Evolutionary conservation across 2,113 vertebrate genomes (phyloP), one percentile per base, ranked within the genome.

Genomic region (Corynorhinus townsendii): DNA sequence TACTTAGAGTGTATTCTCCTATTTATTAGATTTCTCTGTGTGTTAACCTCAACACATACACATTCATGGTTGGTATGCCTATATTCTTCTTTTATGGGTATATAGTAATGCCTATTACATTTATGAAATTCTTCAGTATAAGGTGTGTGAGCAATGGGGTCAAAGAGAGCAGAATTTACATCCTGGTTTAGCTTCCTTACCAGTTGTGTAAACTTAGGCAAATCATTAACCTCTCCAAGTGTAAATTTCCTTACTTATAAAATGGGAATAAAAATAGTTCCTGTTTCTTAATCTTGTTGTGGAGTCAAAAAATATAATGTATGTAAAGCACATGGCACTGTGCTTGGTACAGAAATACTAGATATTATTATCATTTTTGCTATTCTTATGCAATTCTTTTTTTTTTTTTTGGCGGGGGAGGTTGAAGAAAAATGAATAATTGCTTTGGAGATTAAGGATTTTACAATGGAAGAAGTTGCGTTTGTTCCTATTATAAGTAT

Each of bases 241-340:
- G 35, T 79, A 28, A 54, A 19, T 93, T 91, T 93, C 10, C 30
- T 90, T 40, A 68, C 88, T 52, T 92, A 8, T 82, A 76, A 96
- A 85, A 59, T 47, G 6, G 22, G 19, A 86, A 86, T 86, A 49
- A 71, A 77, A 56, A 76, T 35, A 80, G 47, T 89, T 47, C 11
- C 43, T 82, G 40, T 62, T 26, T 82, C 62, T 95, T 86, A 75
- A 85, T 16, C 35, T 86, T 76, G 7, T 66, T 47, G 28, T 76
- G 2, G 28, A 90, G 33, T 92, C 83, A 10, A 28, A 90, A 89
- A 86, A 79, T 38, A 43, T n/a, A 79, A 80, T 47, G 10, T 71
- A 38, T 40, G 26, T 62, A 86, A 83, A 89, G 16, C 11, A n/a
- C 10, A 30, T 11, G 22, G 7, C 8, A 9, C 11, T 54, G 9